Percentiles rank a stretch among this genome's conserved stretches.
These are phyloP conservation scores for Microcebus murinus DNA, from an alignment of 2,113 vertebrate genomes.

Conservation along the genomic window DNA sequence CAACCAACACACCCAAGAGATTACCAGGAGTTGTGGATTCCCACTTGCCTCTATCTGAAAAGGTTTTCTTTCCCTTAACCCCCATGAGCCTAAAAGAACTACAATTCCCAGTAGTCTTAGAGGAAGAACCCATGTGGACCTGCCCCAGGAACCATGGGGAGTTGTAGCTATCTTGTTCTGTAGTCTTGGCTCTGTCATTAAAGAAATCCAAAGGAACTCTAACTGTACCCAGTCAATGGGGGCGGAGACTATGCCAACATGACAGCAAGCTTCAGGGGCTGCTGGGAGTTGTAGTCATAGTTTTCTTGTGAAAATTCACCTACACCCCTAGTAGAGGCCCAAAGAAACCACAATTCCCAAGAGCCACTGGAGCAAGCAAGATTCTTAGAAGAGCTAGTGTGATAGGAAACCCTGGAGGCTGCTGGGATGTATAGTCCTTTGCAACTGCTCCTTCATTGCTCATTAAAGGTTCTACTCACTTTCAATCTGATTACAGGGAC, in stretches of 20 bases:
- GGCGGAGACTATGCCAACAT: neutral
- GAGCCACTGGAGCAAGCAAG: neutral
- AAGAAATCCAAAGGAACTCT: neutral
- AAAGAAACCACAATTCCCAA: neutral
- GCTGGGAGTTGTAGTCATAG: neutral
- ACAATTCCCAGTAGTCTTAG: neutral
- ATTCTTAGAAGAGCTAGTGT: neutral
- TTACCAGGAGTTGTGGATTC: neutral
- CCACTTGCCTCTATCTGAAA: neutral
- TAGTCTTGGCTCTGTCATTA: neutral
- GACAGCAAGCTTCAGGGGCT: neutral
- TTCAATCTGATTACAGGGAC: neutral
- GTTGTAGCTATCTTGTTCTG: neutral
- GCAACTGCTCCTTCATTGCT: neutral
- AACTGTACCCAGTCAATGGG: neutral
- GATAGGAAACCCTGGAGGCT: neutral
- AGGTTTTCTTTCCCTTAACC: neutral
- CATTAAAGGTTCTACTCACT: neutral
- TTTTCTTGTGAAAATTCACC: constrained; percentile 1
- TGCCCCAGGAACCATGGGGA: neutral
- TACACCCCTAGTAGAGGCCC: neutral
- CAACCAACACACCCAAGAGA: neutral
- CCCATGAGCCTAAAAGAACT: neutral
- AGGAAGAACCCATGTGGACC: neutral
- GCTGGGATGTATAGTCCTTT: neutral